phyloP scores from a whole-genome alignment of 2,888 invertebrate species.

The Adineta ricciae region DNA sequence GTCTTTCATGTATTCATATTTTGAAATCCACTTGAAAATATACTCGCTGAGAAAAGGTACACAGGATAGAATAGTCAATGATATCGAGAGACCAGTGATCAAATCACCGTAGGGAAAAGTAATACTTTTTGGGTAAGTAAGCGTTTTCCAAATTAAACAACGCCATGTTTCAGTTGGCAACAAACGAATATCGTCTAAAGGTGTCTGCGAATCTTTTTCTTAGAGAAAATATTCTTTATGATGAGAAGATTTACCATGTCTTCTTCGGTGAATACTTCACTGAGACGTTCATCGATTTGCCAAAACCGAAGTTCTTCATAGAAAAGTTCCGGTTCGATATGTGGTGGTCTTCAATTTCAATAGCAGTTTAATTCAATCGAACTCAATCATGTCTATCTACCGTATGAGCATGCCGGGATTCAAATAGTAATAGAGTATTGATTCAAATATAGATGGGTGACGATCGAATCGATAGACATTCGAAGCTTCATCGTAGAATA shows the following conservation, averaged over 20 bases:
- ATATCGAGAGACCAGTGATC: not conserved
- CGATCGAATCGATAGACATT: not conserved
- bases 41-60: not conserved
- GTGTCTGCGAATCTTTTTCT: not conserved
- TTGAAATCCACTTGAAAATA: not conserved
- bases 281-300: not conserved
- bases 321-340: constrained; percentile 1
- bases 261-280: not conserved
- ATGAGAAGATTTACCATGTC: not conserved
- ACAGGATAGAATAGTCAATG: not conserved
- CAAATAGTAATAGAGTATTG: not conserved
- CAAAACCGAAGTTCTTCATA: constrained; percentile 6
- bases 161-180: not conserved
- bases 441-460: not conserved
- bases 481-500: not conserved
- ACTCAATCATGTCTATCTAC: not conserved
- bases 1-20: not conserved
- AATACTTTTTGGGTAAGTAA: not conserved
- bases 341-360: not conserved
- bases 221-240: not conserved
- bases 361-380: no score
- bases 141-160: not conserved
- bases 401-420: not conserved
- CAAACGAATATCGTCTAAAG: not conserved
- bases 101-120: not conserved